Conservation (phyloP, 2,797 vertebrate genomes). For the Borostomias antarcticus region DNA sequence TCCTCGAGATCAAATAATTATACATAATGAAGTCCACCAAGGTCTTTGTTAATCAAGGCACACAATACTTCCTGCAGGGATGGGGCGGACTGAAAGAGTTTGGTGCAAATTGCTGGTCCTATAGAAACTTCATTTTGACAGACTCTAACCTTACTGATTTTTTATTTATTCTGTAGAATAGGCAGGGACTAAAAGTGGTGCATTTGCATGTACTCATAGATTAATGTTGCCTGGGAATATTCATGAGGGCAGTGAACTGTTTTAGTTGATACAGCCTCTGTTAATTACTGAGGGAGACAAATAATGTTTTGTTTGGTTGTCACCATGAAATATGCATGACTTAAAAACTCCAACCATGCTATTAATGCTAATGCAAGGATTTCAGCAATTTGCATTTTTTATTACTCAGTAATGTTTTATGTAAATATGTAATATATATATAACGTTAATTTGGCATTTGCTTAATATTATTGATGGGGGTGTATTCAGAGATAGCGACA, state of each 20-base stretch:
- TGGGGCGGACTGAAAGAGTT: not conserved
- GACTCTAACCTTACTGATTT: constrained; percentile 4
- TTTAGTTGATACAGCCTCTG: constrained; percentile 15
- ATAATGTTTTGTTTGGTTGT: constrained; percentile 40
- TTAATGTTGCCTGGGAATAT: constrained; percentile 41
- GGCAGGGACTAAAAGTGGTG: constrained; percentile 6
- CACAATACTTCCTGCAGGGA: not conserved
- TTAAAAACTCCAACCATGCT: constrained; percentile 11
- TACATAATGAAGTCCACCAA: constrained; percentile 33
- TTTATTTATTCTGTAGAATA: constrained; percentile 22
- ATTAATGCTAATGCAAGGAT: constrained; percentile 29
- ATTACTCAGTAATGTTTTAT: constrained; percentile 50
- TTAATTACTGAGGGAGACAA: constrained; percentile 43
- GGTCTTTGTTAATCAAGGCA: constrained; percentile 28
- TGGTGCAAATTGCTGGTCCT: constrained; percentile 39
- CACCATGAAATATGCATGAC: constrained; percentile 34
- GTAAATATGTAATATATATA: not conserved
- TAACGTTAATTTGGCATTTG: constrained; percentile 2
- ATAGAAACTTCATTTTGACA: constrained; percentile 20
- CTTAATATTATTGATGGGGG: constrained; percentile 16
- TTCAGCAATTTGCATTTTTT: constrained; percentile 59
- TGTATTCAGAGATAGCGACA: not conserved
- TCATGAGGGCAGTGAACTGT: constrained; percentile 20
- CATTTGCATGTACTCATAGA: constrained; percentile 17
- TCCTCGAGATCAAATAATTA: constrained; percentile 62